Conservation (phyloP, 2,113 vertebrate genomes). For the Aegotheles bennettii region DNA sequence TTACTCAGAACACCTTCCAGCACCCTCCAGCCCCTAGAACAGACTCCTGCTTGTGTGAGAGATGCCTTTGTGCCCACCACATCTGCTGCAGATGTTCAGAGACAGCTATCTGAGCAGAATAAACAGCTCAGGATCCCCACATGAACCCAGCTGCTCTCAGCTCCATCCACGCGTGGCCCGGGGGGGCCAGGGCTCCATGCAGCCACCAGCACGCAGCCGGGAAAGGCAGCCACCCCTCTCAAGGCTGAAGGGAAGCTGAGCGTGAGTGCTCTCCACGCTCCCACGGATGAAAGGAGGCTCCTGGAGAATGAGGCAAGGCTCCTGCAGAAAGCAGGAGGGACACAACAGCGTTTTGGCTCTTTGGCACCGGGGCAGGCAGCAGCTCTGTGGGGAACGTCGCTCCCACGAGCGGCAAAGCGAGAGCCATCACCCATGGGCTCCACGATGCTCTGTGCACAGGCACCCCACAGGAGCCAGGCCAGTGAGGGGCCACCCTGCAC, state of each 20-base stretch:
- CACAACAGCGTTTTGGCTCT: accelerated
- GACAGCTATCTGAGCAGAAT: background rate
- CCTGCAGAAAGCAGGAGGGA: background rate
- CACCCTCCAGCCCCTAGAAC: background rate
- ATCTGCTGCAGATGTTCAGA: constrained; percentile 13
- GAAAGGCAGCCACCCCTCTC: background rate
- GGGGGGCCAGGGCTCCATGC: background rate
- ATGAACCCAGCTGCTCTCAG: background rate
- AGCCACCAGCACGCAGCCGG: background rate
- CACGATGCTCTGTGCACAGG: background rate
- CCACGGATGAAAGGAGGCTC: background rate
- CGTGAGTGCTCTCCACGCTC: accelerated
- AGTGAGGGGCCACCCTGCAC: background rate
- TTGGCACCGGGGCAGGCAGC: accelerated
- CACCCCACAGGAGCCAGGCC: background rate
- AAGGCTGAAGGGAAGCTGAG: background rate
- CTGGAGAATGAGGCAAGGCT: background rate
- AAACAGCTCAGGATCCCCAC: background rate
- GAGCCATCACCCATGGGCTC: accelerated
- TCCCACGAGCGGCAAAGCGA: background rate
- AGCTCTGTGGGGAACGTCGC: background rate
- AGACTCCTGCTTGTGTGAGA: background rate
- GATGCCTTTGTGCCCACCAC: background rate
- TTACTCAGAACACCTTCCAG: background rate
- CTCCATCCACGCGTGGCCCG: accelerated